Base-by-base conservation (phyloP, 2,888 invertebrate genomes). In the Adela reaumurella region DNA sequence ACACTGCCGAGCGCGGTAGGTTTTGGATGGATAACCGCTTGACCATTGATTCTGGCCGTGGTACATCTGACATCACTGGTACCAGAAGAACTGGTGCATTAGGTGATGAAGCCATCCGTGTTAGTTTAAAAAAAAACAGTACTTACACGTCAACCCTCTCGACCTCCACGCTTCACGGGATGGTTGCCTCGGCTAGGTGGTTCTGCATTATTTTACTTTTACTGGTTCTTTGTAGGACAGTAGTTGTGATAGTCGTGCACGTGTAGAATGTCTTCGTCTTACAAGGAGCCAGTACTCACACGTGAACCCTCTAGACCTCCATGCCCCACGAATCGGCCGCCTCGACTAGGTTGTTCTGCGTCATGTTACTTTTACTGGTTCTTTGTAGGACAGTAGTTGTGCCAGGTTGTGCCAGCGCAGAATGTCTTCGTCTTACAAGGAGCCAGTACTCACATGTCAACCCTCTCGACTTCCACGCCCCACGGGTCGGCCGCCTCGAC, bases 91-190 rank as follows among this genome's bases (percentile, higher is more conserved):
- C 51, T 97, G 86, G 70, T 97, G 97, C 1, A 94, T 88, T 51
- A 98, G 80, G 67, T 92, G 94, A 48, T 93, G 83, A 52, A 95
- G 97, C 35, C 97, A n/a, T n/a, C n/a, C n/a, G n/a, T n/a, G n/a
- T n/a, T n/a, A n/a, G n/a, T n/a, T n/a, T n/a, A n/a, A n/a, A n/a
- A n/a, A n/a, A n/a, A n/a, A n/a, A n/a, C n/a, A n/a, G n/a, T n/a
- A n/a, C 85, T 84, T 78, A 93, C 93, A 97, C 94, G 84, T 97
- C 96, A 19, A 96, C 96, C 55, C 96, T 81, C 67, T 96, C 95
- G 11, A 95, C 94, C 74, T 94, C 93, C 43, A 94, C 92, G 20
- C 94, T 94, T 94, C 94, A 94, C 1, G 92, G 92, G 62, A 92
- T 92, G 0, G 94, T 93, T 41, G 93, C 93, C 52, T 90, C 90